phyloP scores from a whole-genome alignment of 2,888 invertebrate genomes.

The Chymomyza procnemis region DNA sequence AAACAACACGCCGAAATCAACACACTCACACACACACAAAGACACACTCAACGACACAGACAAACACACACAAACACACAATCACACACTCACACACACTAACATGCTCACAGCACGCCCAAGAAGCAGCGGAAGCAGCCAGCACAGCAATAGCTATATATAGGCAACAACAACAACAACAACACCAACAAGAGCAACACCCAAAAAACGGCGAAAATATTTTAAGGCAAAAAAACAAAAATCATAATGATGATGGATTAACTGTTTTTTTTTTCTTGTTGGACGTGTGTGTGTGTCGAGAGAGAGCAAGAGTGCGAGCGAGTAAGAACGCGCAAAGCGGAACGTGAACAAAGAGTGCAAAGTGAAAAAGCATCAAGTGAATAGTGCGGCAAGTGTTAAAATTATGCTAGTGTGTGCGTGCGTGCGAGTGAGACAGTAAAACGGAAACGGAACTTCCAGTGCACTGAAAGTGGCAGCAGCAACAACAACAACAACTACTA shows the following conservation, averaged over 20 bases:
- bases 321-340: too few species aligned
- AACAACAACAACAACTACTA: constrained; percentile 6
- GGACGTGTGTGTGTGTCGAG: constrained; percentile 11
- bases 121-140: background rate
- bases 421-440: constrained; percentile 15
- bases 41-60: constrained; percentile 2
- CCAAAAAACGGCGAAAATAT: constrained; percentile 18
- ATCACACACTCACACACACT: constrained; percentile 11
- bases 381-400: background rate
- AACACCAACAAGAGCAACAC: constrained; percentile 12
- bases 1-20: constrained; percentile 17
- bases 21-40: constrained; percentile 11
- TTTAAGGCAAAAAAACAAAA: constrained; percentile 35
- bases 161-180: constrained; percentile 25
- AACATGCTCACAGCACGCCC: background rate
- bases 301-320: too few species aligned
- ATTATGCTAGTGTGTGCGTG: constrained; percentile 2
- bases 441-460: constrained; percentile 21
- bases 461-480: constrained; percentile 17
- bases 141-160: background rate
- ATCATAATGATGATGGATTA: constrained; percentile 69
- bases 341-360: background rate
- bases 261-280: constrained; percentile 47
- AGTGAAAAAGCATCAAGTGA: background rate
- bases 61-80: too few species aligned